Base-by-base conservation (phyloP, 2,797 vertebrate species). In the Clarias laeviceps region DNA sequence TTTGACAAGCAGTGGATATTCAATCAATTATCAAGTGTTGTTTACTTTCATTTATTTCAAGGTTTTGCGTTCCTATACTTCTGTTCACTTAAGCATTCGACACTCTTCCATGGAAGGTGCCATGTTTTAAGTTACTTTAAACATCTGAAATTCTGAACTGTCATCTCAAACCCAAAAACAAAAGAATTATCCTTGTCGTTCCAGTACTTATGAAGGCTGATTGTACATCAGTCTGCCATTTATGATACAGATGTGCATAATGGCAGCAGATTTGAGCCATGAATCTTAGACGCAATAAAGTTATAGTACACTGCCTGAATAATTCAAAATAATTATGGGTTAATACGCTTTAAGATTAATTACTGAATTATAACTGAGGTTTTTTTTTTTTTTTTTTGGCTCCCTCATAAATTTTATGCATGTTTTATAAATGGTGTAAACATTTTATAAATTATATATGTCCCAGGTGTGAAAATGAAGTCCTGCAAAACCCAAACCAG, bases 401-500 rank as follows among this genome's bases (percentile, higher is more conserved):
- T 57, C 15, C 11, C 32, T 68, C 5, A 45, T 45, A 80, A 70
- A 80, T 70, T 27, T 50, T 12, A 50, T 50, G 14, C 12, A 50
- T 50, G 11, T 50, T 50, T 50, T 50, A 50, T 50, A 50, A 50
- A 50, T 50, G 11, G 45, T 50, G 45, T 50, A 50, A 12, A 50
- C 45, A 50, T 12, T 50, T 50, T 50, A 11, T 12, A 50, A 50
- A 50, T 50, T 24, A 9, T 61, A 22, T 59, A 22, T 59, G 61
- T 80, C 27, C 37, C 62, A 99, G 97, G 97, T 84, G 95, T 96
- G 74, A 96, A 96, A 92, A 88, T 98, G 11, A 98, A 96, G 90
- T 97, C 97, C 78, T 94, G 94, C 84, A 96, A 94, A 92, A 98
- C 97, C 78, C 97, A 99, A 90, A 98, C 97, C 4, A 91, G 79